Conservation (phyloP, 1,140 invertebrate species). For the Melipona quadrifasciata region DNA sequence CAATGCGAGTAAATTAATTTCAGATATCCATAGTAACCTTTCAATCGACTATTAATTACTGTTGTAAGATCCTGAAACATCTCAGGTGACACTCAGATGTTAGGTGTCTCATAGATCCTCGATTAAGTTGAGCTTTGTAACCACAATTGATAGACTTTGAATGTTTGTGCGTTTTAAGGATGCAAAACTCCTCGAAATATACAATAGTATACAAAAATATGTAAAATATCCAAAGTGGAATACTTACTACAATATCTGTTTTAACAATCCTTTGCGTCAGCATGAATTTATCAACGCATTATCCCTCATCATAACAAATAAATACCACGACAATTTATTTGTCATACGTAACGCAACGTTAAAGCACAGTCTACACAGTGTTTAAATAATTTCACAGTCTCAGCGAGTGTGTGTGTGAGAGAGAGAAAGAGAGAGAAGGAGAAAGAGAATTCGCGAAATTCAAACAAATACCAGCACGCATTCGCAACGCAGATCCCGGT, state of each 20-base stretch:
- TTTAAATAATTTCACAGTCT: neutral
- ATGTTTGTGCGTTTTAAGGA: neutral
- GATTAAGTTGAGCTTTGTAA: neutral
- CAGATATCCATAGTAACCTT: too few relatives aligned
- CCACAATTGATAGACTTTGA: too few relatives aligned
- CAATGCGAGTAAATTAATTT: too few relatives aligned
- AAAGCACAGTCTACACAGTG: neutral
- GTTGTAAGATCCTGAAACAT: neutral
- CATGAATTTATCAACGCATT: too few relatives aligned
- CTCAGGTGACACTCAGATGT: neutral
- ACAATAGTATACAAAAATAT: neutral
- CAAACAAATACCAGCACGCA: neutral
- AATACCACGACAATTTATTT: neutral
- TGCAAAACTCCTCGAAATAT: neutral
- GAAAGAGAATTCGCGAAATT: neutral
- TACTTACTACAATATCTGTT: neutral
- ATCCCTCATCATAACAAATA: neutral
- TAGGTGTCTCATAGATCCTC: neutral
- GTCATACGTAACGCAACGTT: neutral
- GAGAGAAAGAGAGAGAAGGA: neutral
- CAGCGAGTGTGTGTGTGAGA: too few relatives aligned
- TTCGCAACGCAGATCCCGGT: too few relatives aligned
- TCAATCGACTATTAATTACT: neutral
- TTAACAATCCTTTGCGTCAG: too few relatives aligned
- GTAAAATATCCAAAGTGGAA: neutral